phyloP scores from a whole-genome alignment of 2,888 invertebrate species.

The Norana najaformis region DNA sequence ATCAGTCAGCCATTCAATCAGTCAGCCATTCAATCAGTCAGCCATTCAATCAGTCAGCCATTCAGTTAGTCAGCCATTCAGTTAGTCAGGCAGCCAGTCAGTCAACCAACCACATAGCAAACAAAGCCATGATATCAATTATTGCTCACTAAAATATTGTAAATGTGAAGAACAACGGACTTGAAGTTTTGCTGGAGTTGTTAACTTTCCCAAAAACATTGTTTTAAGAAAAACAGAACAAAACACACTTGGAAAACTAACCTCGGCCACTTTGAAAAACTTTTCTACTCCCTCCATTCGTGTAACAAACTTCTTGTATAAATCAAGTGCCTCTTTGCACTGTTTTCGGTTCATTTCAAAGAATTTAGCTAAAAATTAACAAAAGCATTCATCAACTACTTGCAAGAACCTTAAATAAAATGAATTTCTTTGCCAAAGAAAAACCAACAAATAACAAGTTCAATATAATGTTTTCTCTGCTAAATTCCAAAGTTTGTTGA shows the following conservation, averaged over 20 bases:
- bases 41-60: background rate
- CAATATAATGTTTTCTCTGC: background rate
- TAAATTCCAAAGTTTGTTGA: background rate
- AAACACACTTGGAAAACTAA: slow-evolving; percentile 47
- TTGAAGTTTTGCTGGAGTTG: background rate
- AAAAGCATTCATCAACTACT: background rate
- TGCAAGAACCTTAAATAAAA: background rate
- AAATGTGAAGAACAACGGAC: background rate
- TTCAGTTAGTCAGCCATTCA: background rate
- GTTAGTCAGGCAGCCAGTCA: background rate
- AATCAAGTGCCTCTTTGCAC: slow-evolving; percentile 93
- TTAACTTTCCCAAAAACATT: background rate
- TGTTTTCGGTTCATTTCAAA: slow-evolving; percentile 99
- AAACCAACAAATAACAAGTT: background rate
- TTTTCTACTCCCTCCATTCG: slow-evolving; percentile 97
- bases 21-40: background rate
- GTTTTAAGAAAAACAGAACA: background rate
- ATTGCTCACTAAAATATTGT: background rate
- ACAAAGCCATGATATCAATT: background rate
- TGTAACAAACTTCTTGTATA: slow-evolving; percentile 97
- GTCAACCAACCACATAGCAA: background rate
- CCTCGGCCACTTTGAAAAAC: slow-evolving; percentile 80
- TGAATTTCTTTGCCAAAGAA: background rate
- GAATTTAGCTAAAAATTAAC: slow-evolving; percentile 79
- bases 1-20: background rate